Conservation (phyloP, 2,888 invertebrate genomes). For the Nomada flava region DNA sequence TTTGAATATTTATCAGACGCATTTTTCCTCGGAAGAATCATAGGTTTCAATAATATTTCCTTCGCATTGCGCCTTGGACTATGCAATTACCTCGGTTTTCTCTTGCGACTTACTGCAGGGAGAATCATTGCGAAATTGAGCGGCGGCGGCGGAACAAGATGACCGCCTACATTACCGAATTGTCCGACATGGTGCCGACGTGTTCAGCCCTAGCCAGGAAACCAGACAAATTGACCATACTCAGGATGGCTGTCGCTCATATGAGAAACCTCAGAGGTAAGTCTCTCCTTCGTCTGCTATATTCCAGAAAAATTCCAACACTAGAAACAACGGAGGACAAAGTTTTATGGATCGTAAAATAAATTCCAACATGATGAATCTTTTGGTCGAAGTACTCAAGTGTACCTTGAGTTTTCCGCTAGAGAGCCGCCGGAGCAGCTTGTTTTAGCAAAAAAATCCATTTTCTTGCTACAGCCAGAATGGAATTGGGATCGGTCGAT, state of each 20-base stretch:
- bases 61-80: constrained; percentile 52
- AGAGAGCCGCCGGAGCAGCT: no score
- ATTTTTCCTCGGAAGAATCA: not conserved
- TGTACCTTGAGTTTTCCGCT: no score
- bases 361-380: no score
- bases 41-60: constrained; percentile 3
- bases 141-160: constrained; percentile 99
- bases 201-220: constrained; percentile 99
- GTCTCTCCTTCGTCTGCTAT: constrained; percentile 54
- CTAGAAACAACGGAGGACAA: no score
- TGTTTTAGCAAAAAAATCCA: no score
- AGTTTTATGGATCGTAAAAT: not conserved
- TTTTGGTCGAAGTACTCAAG: no score
- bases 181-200: constrained; percentile 99
- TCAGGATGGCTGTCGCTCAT: constrained; percentile 99
- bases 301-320: no score
- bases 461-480: not conserved
- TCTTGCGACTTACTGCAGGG: constrained; percentile 89
- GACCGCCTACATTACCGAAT: constrained; percentile 99
- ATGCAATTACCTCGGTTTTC: constrained; percentile 79
- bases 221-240: constrained; percentile 99
- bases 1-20: no score
- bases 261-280: constrained; percentile 98
- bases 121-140: constrained; percentile 99
- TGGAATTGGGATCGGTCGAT: not conserved